phyloP scores from a whole-genome alignment of 1,140 invertebrate genomes.

The Apolygus lucorum region DNA sequence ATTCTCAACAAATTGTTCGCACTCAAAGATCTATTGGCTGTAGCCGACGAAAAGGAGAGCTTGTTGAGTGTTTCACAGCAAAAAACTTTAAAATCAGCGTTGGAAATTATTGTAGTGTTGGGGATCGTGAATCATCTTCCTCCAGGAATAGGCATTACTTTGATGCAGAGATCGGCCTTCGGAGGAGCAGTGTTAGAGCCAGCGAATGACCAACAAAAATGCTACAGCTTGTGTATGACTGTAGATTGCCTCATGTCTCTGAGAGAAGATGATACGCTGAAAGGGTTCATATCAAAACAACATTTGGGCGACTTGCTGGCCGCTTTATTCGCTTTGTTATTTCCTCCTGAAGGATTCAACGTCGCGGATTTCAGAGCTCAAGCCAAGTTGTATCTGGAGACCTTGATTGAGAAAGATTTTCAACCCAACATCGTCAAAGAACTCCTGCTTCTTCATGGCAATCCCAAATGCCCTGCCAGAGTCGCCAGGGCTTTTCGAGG shows the following conservation, averaged over 20 bases:
- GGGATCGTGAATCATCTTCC: constrained; percentile 56
- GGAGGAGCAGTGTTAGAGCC: constrained; percentile 32
- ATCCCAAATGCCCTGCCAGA: constrained; percentile 29
- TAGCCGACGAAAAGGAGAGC: constrained; percentile 27
- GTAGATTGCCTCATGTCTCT: constrained; percentile 37
- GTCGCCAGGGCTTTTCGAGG: background rate
- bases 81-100: constrained; percentile 36
- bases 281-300: constrained; percentile 39
- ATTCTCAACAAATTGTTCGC: background rate
- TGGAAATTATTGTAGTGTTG: constrained; percentile 52
- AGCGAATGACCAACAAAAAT: constrained; percentile 9
- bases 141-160: constrained; percentile 51
- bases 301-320: constrained; percentile 48
- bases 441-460: constrained; percentile 55
- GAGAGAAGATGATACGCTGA: constrained; percentile 39
- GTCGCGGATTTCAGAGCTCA: constrained; percentile 41
- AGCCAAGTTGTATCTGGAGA: constrained; percentile 45
- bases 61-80: constrained; percentile 40
- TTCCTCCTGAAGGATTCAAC: constrained; percentile 50
- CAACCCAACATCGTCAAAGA: constrained; percentile 55
- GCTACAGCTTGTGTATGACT: constrained; percentile 10
- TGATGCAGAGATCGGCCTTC: constrained; percentile 40
- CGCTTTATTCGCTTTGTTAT: constrained; percentile 59
- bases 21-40: background rate
- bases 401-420: constrained; percentile 48